A percentile compares a stretch with the other conserved stretches of the same genome.
These are phyloP conservation scores for Notodonta dromedarius DNA, from an alignment of 2,888 invertebrate species.

Conservation along the genomic window DNA sequence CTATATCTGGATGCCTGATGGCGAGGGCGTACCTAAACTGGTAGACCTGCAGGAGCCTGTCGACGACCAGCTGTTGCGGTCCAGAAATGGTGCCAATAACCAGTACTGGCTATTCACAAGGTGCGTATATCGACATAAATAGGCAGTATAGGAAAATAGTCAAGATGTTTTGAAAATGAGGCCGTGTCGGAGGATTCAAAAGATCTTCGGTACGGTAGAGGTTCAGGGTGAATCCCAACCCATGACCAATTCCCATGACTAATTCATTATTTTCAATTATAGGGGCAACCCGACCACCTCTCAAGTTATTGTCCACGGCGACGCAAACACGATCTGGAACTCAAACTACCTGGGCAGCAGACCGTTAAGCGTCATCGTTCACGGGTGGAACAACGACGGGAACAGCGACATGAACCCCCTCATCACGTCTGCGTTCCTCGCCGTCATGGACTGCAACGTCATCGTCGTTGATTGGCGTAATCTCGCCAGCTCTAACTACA, in stretches of 20 bases:
- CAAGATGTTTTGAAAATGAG: not conserved
- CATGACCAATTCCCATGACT: no score
- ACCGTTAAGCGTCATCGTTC: conserved; percentile 49
- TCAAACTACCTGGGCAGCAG: conserved; percentile 49
- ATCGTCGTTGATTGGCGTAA: conserved; percentile 57
- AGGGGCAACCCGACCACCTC: conserved; percentile 40
- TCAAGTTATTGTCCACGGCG: conserved; percentile 45
- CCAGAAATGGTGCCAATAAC: conserved; percentile 48
- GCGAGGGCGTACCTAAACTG: conserved; percentile 43
- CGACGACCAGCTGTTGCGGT: conserved; percentile 20
- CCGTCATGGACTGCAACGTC: conserved; percentile 47
- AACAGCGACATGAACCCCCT: conserved; percentile 38
- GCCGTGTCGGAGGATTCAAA: no score
- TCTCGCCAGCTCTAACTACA: conserved; percentile 32
- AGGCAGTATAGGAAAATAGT: no score
- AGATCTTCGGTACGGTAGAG: no score
- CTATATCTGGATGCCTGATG: conserved; percentile 61
- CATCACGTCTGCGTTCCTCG: conserved; percentile 49
- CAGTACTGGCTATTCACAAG: conserved; percentile 52
- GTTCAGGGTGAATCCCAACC: no score
- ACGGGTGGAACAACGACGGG: conserved; percentile 55
- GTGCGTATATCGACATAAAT: conserved; percentile 16
- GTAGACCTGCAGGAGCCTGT: conserved; percentile 50
- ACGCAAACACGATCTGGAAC: conserved; percentile 42
- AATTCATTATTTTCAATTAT: not conserved